Evolutionary conservation across 2,113 vertebrate species (phyloP).

Genomic region (Piaya cayana): DNA sequence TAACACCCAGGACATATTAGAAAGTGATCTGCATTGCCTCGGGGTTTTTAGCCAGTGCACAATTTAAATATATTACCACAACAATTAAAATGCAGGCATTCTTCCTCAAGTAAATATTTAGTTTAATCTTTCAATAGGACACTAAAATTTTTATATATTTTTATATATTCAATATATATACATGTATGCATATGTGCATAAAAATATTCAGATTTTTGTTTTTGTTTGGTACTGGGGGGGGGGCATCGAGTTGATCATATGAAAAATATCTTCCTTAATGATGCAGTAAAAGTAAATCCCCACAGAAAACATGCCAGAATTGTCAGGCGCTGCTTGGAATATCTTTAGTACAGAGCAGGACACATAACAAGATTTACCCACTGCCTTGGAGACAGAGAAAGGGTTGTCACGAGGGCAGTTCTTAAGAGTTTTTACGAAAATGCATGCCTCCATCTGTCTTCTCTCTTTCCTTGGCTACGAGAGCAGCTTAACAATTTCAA

Average conservation of each 20-base stretch:
- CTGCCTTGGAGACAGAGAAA: constrained; percentile 57
- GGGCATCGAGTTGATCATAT: neutral
- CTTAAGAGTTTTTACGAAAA: constrained; percentile 77
- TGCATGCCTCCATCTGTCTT: constrained; percentile 78
- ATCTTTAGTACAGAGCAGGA: constrained; percentile 73
- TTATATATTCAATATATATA: neutral
- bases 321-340: constrained; percentile 66
- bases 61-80: constrained; percentile 40
- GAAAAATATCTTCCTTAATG: constrained; percentile 46
- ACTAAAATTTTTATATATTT: neutral
- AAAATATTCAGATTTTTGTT: neutral
- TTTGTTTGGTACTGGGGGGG: neutral
- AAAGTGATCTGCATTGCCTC: constrained; percentile 53
- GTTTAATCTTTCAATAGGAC: neutral
- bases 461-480: constrained; percentile 75
- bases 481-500: constrained; percentile 76
- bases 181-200: neutral
- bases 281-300: constrained; percentile 37
- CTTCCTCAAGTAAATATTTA: neutral
- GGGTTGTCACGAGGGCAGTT: constrained; percentile 69
- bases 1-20: constrained; percentile 34
- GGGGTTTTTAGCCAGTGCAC: constrained; percentile 9
- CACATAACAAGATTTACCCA: constrained; percentile 63
- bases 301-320: constrained; percentile 47
- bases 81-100: constrained; percentile 48